Evolutionary conservation across 2,797 vertebrate genomes (phyloP), one percentile per base, ranked within the genome.

Genomic region (Pogoniulus pusillus): DNA sequence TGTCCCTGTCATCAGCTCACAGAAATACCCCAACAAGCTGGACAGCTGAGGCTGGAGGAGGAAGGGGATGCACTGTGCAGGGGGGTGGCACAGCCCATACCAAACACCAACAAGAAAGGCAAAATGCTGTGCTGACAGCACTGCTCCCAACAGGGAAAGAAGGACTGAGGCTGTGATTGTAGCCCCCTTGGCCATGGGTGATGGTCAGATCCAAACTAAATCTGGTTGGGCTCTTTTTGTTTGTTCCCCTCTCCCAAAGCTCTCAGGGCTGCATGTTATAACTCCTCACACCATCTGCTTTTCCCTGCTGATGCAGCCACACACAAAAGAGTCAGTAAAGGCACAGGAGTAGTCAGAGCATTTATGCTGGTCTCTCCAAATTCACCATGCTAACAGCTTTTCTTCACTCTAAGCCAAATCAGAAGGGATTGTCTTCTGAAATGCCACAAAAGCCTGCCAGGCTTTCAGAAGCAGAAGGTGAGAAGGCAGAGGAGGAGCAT

Each of bases 121-220:
- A 14, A 5, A 81, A 35, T 2, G 13, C 30, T 12, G 64, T 2
- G 4, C 43, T 13, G 58, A 1, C 55, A 43, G 75, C 82, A 10
- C 30, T 3, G 59, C 55, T 58, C 10, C 80, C 72, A 64, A 34
- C 4, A 32, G 64, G 58, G 73, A 45, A 47, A 15, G 59, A 37
- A 20, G 79, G 32, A 12, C 0, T 2, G 4, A 27, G 55, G 30
- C 35, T 26, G 58, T 2, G 8, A 55, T 11, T 11, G 0, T 49
- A 57, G 3, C 29, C n/a, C 30, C 23, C 34, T 51, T 0, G 0
- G 72, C 34, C 49, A 5, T 0, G 0, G 62, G 57, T 0, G 16
- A 73, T 8, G 59, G 68, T 51, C 62, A 24, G 16, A 53, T 9
- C 81, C 72, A 49, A 69, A 29, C 5, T 7, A 1, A 6, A 43